Conservation (phyloP, 1,140 invertebrate species). For the Camponotus pennsylvanicus region DNA sequence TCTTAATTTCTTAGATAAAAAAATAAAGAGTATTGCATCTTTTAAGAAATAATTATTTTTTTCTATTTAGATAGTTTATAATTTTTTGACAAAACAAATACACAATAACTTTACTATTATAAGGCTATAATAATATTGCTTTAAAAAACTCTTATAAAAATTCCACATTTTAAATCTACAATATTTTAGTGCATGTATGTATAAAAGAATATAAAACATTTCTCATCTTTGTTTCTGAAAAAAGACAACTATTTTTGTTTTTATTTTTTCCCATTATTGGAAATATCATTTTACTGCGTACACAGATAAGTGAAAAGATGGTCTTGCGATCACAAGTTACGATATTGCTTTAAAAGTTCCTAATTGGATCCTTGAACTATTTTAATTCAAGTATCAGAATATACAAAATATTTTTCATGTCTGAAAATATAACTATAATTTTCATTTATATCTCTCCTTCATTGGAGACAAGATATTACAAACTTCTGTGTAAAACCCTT, state of each 20-base stretch:
- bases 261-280: background rate
- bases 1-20: background rate
- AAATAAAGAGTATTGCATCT: background rate
- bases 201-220: constrained; percentile 6
- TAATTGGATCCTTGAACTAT: background rate
- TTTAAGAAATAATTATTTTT: background rate
- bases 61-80: background rate
- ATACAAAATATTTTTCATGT: background rate
- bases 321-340: background rate
- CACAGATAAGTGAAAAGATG: background rate
- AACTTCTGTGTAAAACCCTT: background rate
- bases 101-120: background rate
- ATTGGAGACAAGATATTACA: constrained; percentile 1
- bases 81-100: background rate
- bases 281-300: background rate
- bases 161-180: background rate
- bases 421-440: background rate
- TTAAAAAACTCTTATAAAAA: background rate
- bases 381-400: constrained; percentile 1
- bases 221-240: background rate
- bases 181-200: background rate
- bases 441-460: constrained; percentile 10
- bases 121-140: background rate
- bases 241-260: constrained; percentile 10
- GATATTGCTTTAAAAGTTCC: background rate